Evolutionary conservation across 2,113 vertebrate species (phyloP).

Genomic region (Dinomys branickii): DNA sequence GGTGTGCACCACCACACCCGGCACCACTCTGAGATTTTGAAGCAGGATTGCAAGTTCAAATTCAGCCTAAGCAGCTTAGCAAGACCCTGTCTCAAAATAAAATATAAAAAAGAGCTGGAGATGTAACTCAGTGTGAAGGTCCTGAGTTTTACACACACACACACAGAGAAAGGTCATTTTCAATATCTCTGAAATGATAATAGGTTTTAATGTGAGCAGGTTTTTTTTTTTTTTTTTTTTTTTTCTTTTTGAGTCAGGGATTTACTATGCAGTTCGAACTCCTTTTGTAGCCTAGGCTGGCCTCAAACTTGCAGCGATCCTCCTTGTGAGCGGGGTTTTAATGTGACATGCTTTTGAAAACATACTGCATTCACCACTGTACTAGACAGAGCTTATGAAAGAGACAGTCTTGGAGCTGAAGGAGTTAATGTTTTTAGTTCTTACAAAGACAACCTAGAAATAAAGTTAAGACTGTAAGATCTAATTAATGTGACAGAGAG

Average conservation of each 20-base stretch:
- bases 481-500: not conserved
- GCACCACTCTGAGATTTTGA: not conserved
- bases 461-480: not conserved
- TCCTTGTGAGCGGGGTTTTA: not conserved
- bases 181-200: not conserved
- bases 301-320: too few species aligned
- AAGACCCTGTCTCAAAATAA: not conserved
- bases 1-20: too few species aligned
- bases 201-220: not conserved
- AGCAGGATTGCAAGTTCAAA: not conserved
- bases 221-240: not conserved
- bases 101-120: not conserved
- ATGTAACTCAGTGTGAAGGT: not conserved
- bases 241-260: too few species aligned
- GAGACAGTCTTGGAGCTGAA: not conserved
- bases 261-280: too few species aligned
- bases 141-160: not conserved
- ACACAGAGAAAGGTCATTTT: not conserved
- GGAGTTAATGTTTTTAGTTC: not conserved
- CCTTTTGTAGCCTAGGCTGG: too few species aligned
- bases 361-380: not conserved
- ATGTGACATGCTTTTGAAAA: not conserved
- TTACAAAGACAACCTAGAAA: slow-evolving; percentile 4
- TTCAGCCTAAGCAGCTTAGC: not conserved
- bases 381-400: not conserved